A percentile compares a stretch with the other conserved stretches of the same genome.
phyloP scores from a whole-genome alignment of 2,888 invertebrate genomes.

The Galeopsomyia nigrocyanea region DNA sequence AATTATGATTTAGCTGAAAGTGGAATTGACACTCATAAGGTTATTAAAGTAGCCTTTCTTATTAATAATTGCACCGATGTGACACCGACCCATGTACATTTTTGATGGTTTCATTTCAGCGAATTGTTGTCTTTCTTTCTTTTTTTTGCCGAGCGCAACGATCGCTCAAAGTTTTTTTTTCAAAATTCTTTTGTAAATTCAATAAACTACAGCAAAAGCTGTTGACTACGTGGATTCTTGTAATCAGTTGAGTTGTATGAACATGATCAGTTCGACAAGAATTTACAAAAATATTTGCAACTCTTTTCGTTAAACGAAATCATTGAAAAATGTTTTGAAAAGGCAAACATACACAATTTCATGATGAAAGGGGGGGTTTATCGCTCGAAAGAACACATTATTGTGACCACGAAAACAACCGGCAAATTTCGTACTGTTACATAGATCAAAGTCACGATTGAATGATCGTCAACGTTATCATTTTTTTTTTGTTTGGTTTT shows the following conservation, averaged over 20 bases:
- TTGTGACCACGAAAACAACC: constrained; percentile 40
- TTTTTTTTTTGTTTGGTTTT: constrained; percentile 26
- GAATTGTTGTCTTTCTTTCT: constrained; percentile 38
- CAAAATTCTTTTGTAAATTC: constrained; percentile 26
- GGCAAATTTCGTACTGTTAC: not conserved
- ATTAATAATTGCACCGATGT: constrained; percentile 66
- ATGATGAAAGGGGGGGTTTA: no score
- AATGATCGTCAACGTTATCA: constrained; percentile 17
- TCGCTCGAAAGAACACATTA: constrained; percentile 40
- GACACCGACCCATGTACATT: constrained; percentile 60
- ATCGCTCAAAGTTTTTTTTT: constrained; percentile 25
- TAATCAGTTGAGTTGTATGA: constrained; percentile 19
- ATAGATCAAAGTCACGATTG: constrained; percentile 28
- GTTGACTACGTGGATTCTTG: constrained; percentile 18
- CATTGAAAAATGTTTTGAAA: no score
- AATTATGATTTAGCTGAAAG: constrained; percentile 66
- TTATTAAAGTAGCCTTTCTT: constrained; percentile 67
- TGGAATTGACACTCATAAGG: constrained; percentile 69
- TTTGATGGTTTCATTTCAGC: constrained; percentile 53
- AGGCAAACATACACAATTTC: no score
- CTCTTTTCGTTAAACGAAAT: constrained; percentile 16
- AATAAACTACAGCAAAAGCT: constrained; percentile 38
- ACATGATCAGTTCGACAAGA: constrained; percentile 39
- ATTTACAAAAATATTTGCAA: constrained; percentile 39
- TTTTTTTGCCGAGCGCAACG: constrained; percentile 26